phyloP scores from a whole-genome alignment of 2,888 invertebrate species.

The Melanostoma mellinum region DNA sequence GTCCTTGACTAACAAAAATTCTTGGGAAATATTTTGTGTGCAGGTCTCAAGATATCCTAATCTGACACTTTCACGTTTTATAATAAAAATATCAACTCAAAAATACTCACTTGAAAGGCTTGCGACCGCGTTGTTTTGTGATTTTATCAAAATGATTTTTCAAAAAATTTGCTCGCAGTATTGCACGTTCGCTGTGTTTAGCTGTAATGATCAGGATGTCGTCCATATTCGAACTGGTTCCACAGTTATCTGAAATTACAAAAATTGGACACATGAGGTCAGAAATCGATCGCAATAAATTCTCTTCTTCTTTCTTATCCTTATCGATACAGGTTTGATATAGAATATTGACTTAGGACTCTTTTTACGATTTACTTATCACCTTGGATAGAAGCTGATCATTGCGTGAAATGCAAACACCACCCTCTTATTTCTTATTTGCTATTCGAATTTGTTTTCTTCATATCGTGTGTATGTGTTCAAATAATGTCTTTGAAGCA shows the following conservation, averaged over 20 bases:
- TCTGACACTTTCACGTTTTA: not conserved
- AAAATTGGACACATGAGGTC: conserved; percentile 50
- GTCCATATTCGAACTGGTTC: conserved; percentile 85
- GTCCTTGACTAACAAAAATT: too few species aligned
- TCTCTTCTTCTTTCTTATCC: not conserved
- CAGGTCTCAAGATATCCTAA: too few species aligned
- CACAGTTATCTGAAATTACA: conserved; percentile 81
- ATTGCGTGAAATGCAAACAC: conserved; percentile 50
- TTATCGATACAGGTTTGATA: conserved; percentile 31
- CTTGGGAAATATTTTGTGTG: too few species aligned
- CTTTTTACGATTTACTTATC: conserved; percentile 30
- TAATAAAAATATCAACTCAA: conserved; percentile 2
- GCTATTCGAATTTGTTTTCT: conserved; percentile 11
- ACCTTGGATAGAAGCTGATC: conserved; percentile 17
- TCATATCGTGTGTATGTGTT: conserved; percentile 3
- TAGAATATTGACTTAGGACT: conserved; percentile 52
- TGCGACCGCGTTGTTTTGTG: conserved; percentile 90
- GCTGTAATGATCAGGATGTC: conserved; percentile 92
- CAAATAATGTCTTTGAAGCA: conserved; percentile 45
- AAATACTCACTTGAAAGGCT: conserved; percentile 89
- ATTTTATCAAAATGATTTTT: conserved; percentile 92
- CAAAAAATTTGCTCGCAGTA: conserved; percentile 91
- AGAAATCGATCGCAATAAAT: conserved; percentile 20
- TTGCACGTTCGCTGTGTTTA: conserved; percentile 89
- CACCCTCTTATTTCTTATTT: conserved; percentile 37